Percentiles rank a stretch among this genome's conserved stretches.
Evolutionary conservation across 2,888 invertebrate genomes (phyloP).

Genomic region (Monopis laevigella): DNA sequence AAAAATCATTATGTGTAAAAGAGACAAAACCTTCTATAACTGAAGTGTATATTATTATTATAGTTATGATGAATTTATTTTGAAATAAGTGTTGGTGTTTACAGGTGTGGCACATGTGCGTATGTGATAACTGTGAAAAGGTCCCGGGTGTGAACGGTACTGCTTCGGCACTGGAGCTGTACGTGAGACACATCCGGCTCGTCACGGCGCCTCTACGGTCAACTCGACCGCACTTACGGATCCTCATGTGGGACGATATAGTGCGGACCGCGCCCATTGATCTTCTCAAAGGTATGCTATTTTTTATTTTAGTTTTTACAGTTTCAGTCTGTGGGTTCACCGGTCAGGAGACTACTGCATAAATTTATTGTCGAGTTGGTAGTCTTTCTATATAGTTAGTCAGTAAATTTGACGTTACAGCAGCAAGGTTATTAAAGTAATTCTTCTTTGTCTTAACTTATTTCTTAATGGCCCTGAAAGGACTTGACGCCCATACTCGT

Average conservation of each 20-base stretch:
- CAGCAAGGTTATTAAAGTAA: no score
- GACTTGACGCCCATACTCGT: no score
- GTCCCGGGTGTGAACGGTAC: constrained; percentile 20
- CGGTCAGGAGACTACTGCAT: no score
- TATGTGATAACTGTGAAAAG: constrained; percentile 66
- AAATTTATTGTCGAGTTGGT: no score
- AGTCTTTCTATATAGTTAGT: no score
- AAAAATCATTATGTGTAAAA: no score
- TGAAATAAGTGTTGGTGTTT: not conserved
- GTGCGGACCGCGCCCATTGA: constrained; percentile 68
- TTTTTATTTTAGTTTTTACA: no score
- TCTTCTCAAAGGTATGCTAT: constrained; percentile 69
- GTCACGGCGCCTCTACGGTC: constrained; percentile 69
- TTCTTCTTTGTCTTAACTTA: no score
- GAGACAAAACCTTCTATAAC: not conserved
- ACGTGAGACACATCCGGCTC: constrained; percentile 72
- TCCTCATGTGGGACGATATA: constrained; percentile 93
- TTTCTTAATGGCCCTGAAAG: no score
- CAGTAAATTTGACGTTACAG: no score
- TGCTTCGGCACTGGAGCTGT: constrained; percentile 63
- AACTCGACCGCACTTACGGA: constrained; percentile 68
- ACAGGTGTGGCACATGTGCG: constrained; percentile 78
- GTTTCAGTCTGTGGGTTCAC: no score
- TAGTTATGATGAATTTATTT: not conserved
- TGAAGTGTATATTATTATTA: not conserved